These are phyloP conservation scores for Maniola hyperantus DNA, from an alignment of 2,888 invertebrate species.

Conservation along the genomic window DNA sequence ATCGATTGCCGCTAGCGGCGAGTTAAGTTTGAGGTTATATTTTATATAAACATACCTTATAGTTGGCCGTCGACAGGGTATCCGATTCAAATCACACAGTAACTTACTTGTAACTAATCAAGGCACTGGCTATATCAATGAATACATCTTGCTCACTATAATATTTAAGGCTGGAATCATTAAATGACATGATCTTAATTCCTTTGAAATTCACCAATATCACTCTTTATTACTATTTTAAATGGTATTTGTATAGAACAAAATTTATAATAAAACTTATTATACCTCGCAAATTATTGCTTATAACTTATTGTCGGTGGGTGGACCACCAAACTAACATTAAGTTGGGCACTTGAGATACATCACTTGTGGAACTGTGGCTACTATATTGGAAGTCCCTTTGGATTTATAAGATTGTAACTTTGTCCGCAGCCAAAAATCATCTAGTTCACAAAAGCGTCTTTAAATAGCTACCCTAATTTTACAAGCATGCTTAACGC, in stretches of 20 bases:
- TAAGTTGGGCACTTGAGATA: neutral
- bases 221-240: neutral
- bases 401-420: conserved; percentile 22
- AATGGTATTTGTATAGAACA: neutral
- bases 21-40: neutral
- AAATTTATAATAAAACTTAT: neutral
- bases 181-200: neutral
- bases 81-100: neutral
- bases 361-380: neutral
- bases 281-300: neutral
- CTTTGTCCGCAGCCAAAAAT: conserved; percentile 33
- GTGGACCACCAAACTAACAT: neutral
- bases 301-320: neutral
- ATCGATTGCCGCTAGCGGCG: neutral
- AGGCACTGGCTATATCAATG: conserved; percentile 1
- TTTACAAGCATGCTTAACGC: conserved; percentile 33
- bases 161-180: neutral
- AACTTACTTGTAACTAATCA: conserved; percentile 6
- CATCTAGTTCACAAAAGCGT: conserved; percentile 31
- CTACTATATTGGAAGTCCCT: neutral
- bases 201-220: neutral
- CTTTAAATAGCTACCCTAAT: conserved; percentile 32
- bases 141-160: neutral
- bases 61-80: neutral
- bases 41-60: neutral